Evolutionary conservation across 2,797 vertebrate genomes (phyloP), one percentile per base, ranked within the genome.

Genomic region (Novumbra hubbsi): DNA sequence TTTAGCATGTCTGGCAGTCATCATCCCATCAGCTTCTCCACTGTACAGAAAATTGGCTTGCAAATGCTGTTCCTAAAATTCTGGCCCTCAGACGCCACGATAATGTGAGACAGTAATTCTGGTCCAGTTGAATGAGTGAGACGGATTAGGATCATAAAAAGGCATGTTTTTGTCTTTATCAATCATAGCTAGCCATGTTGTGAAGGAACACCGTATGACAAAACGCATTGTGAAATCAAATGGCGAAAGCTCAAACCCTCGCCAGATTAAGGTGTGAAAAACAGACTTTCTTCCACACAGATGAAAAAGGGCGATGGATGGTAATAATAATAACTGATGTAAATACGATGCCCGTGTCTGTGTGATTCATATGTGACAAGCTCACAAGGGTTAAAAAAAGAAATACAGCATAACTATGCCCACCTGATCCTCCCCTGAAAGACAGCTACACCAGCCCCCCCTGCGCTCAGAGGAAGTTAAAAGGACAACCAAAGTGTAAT

Each of bases 401-500:
- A 45, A 1, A 45, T 75, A 73, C 70, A 65, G 63, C 72, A 68
- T 6, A 24, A 79, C 75, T 83, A 83, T 74, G 78, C 76, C 83
- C 84, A 88, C 82, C 83, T 80, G 80, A 73, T 75, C 74, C 48
- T 1, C 41, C 41, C 41, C 6, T 12, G 41, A 45, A 45, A 45
- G 4, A 14, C 41, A 45, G 14, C 41, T 45, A 14, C 1, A 45
- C 41, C 41, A n/a, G n/a, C n/a, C 41, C 41, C 14, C 41, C 41
- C 41, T 11, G 41, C 41, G 3, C 41, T 45, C 41, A 1, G 41
- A 45, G 41, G 12, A 45, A 45, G 41, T 68, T 82, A 76, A 78
- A 80, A 83, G 74, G 70, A 84, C 62, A 38, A 52, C 41, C 48
- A 76, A 85, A 84, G 82, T 78, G 77, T 72, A 81, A 84, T 24